Percentiles rank a stretch among this genome's conserved stretches.
These are phyloP conservation scores for Nerophis lumbriciformis DNA, from an alignment of 2,113 vertebrate genomes.

Conservation along the genomic window DNA sequence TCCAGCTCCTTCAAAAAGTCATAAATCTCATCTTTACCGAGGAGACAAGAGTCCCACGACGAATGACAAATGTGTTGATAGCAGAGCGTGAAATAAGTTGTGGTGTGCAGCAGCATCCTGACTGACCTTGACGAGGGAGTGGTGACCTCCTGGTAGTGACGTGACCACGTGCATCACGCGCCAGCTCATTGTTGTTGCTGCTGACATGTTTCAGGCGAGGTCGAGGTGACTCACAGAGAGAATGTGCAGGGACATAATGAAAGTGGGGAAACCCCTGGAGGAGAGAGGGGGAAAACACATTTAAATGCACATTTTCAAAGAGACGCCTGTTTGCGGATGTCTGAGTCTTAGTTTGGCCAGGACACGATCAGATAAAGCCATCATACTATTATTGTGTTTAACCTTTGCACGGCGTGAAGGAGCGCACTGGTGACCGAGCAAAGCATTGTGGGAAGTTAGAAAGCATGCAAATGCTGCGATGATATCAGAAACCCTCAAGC, in stretches of 20 bases:
- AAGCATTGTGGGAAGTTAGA: slow-evolving; percentile 24
- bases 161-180: slow-evolving; percentile 48
- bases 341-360: background rate
- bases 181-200: slow-evolving; percentile 53
- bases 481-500: slow-evolving; percentile 10
- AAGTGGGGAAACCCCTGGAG: slow-evolving; percentile 20
- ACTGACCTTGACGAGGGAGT: slow-evolving; percentile 9
- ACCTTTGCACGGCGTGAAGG: slow-evolving; percentile 9
- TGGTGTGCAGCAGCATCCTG: too few species aligned
- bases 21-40: too few species aligned
- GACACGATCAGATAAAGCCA: slow-evolving; percentile 20
- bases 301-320: slow-evolving; percentile 17
- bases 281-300: slow-evolving; percentile 9
- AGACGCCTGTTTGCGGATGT: slow-evolving; percentile 2
- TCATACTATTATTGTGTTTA: slow-evolving; percentile 12
- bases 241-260: slow-evolving; percentile 32
- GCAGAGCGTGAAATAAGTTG: too few species aligned
- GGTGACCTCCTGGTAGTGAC: slow-evolving; percentile 34
- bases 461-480: slow-evolving; percentile 19
- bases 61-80: too few species aligned
- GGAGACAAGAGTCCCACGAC: too few species aligned
- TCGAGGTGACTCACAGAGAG: slow-evolving; percentile 49
- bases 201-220: slow-evolving; percentile 56
- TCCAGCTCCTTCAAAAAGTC: too few species aligned
- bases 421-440: slow-evolving; percentile 2